Evolutionary conservation across 2,113 vertebrate genomes (phyloP).

Genomic region (Dunckerocampus dactyliophorus): DNA sequence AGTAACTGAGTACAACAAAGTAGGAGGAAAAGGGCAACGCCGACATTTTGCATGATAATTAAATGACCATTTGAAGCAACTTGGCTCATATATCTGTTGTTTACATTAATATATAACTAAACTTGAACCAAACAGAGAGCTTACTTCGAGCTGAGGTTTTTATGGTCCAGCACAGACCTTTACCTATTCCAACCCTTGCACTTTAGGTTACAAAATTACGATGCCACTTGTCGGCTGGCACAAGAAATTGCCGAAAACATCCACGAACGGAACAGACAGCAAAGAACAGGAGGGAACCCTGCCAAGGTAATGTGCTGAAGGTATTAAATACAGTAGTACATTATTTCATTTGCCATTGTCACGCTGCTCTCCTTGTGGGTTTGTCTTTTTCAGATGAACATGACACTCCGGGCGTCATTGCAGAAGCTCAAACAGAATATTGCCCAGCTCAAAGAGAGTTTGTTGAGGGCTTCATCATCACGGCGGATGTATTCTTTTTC

Average conservation of each 20-base stretch:
- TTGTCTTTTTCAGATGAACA: constrained; percentile 77
- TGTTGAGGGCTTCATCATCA: constrained; percentile 81
- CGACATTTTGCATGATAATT: too few species aligned
- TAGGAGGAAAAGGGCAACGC: too few species aligned
- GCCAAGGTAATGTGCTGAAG: constrained; percentile 74
- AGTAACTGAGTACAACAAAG: too few species aligned
- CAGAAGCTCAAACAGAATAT: constrained; percentile 90
- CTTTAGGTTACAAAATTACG: constrained; percentile 82
- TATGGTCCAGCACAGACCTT: neutral
- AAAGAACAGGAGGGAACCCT: constrained; percentile 84
- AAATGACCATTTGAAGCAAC: too few species aligned
- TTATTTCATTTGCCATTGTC: neutral
- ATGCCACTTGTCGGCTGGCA: constrained; percentile 81
- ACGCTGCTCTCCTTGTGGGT: neutral
- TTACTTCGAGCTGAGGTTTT: too few species aligned
- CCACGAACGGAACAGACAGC: constrained; percentile 83
- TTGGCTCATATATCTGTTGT: too few species aligned
- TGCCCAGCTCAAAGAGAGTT: constrained; percentile 79
- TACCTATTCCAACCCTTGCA: neutral
- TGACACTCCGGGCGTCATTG: constrained; percentile 81
- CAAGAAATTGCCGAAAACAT: constrained; percentile 91
- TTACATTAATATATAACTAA: too few species aligned
- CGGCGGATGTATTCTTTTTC: constrained; percentile 85
- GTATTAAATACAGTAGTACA: neutral
- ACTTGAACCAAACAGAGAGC: too few species aligned